Percentiles rank a stretch among this genome's conserved stretches.
Conservation (phyloP, 2,888 invertebrate genomes). For the Microctonus hyperodae region DNA sequence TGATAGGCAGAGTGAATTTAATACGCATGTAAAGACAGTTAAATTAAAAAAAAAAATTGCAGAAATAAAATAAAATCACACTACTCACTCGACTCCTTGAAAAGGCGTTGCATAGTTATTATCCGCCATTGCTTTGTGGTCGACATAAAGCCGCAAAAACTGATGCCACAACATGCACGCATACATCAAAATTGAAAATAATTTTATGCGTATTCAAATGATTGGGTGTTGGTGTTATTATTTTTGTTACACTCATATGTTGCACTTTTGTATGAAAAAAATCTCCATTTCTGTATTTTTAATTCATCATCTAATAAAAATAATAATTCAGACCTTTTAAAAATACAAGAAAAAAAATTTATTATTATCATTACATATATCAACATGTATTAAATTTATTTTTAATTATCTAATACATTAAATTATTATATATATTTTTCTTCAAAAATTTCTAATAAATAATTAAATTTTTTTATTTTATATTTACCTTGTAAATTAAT, state of each 20-base stretch:
- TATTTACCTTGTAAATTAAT: not conserved
- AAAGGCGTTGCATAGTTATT: conserved; percentile 27
- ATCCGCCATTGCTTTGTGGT: conserved; percentile 33
- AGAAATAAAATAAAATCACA: conserved; percentile 19
- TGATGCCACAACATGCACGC: conserved; percentile 5
- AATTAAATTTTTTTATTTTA: not conserved
- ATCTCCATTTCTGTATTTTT: not conserved
- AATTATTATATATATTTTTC: no score
- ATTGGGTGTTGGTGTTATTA: conserved; percentile 7
- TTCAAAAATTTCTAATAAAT: not conserved
- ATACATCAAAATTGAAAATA: conserved; percentile 12
- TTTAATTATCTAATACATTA: no score
- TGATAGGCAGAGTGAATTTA: not conserved
- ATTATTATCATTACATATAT: no score
- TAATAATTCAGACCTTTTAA: no score
- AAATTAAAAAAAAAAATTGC: not conserved
- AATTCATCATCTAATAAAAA: no score
- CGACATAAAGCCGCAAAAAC: conserved; percentile 27
- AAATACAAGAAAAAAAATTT: no score
- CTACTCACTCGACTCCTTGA: conserved; percentile 30
- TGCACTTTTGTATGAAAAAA: not conserved
- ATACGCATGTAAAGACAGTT: not conserved
- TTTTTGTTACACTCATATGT: not conserved
- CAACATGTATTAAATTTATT: no score
- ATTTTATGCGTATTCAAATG: conserved; percentile 15